These are phyloP conservation scores for Suricata suricatta DNA, from an alignment of 2,113 vertebrate species.

Conservation along the genomic window DNA sequence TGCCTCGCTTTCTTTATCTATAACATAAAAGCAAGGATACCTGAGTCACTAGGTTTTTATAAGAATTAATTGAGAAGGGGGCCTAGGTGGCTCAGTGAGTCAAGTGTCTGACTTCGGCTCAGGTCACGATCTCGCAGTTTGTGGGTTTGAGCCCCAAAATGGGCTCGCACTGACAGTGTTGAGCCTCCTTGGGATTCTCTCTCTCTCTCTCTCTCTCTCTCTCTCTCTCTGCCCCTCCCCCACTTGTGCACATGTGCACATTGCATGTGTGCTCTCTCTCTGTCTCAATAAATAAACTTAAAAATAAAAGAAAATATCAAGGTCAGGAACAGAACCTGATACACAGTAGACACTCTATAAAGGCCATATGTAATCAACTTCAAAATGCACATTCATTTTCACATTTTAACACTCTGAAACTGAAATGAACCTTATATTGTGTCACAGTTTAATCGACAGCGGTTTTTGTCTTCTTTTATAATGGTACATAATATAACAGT, in stretches of 20 bases:
- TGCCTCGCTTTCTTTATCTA: not conserved
- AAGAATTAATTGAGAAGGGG: slow-evolving; percentile 14
- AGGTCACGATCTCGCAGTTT: too few species aligned
- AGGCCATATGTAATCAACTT: not conserved
- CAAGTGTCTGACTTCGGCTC: too few species aligned
- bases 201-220: too few species aligned
- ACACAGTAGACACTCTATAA: not conserved
- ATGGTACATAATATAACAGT: not conserved
- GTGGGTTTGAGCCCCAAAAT: too few species aligned
- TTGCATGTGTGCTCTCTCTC: too few species aligned
- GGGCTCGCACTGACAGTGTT: too few species aligned
- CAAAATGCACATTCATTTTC: not conserved
- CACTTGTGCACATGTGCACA: too few species aligned
- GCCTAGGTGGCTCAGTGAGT: too few species aligned
- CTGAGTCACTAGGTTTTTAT: not conserved
- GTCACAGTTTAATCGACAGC: not conserved
- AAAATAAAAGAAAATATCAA: not conserved
- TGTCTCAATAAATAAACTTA: too few species aligned
- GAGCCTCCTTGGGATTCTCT: too few species aligned
- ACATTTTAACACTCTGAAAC: slow-evolving; percentile 30
- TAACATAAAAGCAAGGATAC: not conserved
- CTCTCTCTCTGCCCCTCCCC: too few species aligned
- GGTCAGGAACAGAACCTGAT: not conserved
- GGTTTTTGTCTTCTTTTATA: not conserved
- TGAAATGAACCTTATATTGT: not conserved